Conservation (phyloP, 2,113 vertebrate species). For the Cromileptes altivelis region DNA sequence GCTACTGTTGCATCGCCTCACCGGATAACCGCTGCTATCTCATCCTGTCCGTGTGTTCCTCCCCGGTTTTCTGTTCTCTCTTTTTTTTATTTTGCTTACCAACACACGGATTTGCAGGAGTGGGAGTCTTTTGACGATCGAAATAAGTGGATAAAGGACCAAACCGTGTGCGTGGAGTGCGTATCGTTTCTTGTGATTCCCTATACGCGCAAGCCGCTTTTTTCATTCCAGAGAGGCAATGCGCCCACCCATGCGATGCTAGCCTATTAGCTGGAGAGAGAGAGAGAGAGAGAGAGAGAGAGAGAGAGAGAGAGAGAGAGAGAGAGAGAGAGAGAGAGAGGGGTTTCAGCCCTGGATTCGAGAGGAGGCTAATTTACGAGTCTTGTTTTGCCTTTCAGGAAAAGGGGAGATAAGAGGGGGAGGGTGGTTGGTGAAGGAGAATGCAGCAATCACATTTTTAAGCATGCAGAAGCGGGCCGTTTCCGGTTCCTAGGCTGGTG, state of each 20-base stretch:
- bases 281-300: conserved; percentile 52
- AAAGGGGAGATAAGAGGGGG: conserved; percentile 76
- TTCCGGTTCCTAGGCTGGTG: conserved; percentile 91
- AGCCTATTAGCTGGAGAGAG: conserved; percentile 81
- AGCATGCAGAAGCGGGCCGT: conserved; percentile 88
- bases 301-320: conserved; percentile 59
- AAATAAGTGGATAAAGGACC: conserved; percentile 62
- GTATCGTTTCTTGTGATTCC: conserved; percentile 70
- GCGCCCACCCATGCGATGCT: conserved; percentile 84
- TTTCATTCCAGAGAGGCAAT: conserved; percentile 71
- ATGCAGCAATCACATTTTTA: conserved; percentile 86
- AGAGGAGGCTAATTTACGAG: conserved; percentile 85
- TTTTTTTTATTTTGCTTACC: not conserved
- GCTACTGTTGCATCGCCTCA: conserved; percentile 85
- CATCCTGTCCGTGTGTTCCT: conserved; percentile 60
- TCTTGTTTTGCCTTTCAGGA: conserved; percentile 84
- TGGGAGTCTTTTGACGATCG: conserved; percentile 34
- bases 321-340: too few species aligned
- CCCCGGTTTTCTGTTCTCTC: conserved; percentile 27
- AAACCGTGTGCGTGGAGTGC: conserved; percentile 74
- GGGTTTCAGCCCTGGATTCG: conserved; percentile 76
- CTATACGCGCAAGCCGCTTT: conserved; percentile 71
- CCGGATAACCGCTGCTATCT: conserved; percentile 79
- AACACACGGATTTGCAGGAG: conserved; percentile 47
- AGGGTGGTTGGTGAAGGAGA: conserved; percentile 84